Evolutionary conservation across 2,797 vertebrate species (phyloP).

Genomic region (Craterocephalus amniculus): DNA sequence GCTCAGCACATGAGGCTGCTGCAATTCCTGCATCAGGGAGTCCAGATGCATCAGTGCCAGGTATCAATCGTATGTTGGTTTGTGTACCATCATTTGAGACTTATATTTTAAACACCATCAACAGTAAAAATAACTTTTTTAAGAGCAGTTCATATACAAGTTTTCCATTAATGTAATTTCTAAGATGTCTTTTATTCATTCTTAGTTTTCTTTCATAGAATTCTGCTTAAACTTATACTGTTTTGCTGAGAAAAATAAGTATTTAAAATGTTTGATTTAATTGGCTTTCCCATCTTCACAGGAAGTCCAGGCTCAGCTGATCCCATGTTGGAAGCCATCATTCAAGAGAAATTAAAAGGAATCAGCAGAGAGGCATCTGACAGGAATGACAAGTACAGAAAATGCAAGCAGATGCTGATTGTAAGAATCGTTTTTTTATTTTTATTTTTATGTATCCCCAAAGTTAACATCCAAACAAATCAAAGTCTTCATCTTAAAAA

Average conservation of each 20-base stretch:
- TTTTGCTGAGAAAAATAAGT: not conserved
- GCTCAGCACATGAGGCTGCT: slow-evolving; percentile 83
- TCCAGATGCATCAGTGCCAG: slow-evolving; percentile 85
- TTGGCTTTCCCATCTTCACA: slow-evolving; percentile 54
- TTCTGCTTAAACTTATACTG: not conserved
- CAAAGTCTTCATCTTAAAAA: not conserved
- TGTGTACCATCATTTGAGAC: not conserved
- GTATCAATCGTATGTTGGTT: slow-evolving; percentile 70
- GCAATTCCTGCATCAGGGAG: slow-evolving; percentile 80
- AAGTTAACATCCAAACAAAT: slow-evolving; percentile 1
- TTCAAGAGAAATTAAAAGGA: slow-evolving; percentile 92
- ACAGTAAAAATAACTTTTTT: too few species aligned
- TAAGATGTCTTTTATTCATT: too few species aligned
- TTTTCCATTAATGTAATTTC: too few species aligned
- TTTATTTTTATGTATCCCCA: not conserved
- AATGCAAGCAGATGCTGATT: slow-evolving; percentile 92
- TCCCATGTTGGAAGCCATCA: slow-evolving; percentile 87
- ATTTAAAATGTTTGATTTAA: not conserved
- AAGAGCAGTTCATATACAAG: too few species aligned
- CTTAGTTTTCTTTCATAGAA: too few species aligned
- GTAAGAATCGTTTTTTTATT: slow-evolving; percentile 86
- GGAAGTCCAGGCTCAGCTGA: slow-evolving; percentile 87
- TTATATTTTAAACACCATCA: too few species aligned
- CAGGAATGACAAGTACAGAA: slow-evolving; percentile 94
- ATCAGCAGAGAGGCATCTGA: slow-evolving; percentile 92